Evolutionary conservation across 1,140 invertebrate species (phyloP).

Genomic region (Cyclina sinensis): DNA sequence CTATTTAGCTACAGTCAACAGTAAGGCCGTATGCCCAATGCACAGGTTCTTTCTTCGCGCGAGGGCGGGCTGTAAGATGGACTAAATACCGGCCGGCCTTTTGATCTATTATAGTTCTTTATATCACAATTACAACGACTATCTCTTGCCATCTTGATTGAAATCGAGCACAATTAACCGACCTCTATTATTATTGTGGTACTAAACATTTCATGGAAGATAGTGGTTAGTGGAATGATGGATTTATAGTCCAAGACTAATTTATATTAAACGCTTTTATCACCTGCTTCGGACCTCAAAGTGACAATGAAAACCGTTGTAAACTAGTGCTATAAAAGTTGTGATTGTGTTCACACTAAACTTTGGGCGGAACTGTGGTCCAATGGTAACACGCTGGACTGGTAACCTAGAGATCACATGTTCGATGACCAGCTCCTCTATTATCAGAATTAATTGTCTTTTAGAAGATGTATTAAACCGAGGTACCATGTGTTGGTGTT

Average conservation of each 20-base stretch:
- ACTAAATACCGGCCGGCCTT: not conserved
- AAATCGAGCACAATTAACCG: not conserved
- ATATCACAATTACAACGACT: slow-evolving; percentile 20
- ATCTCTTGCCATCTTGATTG: slow-evolving; percentile 17
- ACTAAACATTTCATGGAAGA: slow-evolving; percentile 16
- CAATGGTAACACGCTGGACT: too few relatives aligned
- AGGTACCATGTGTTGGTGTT: too few relatives aligned
- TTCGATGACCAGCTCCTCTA: too few relatives aligned
- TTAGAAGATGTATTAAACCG: too few relatives aligned
- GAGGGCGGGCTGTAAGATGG: not conserved
- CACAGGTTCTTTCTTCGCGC: not conserved
- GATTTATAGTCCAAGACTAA: slow-evolving; percentile 40
- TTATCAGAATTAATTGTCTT: too few relatives aligned
- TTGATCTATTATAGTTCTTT: slow-evolving; percentile 46
- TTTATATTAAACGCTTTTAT: slow-evolving; percentile 41
- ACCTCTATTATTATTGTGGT: slow-evolving; percentile 26
- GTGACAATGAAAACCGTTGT: slow-evolving; percentile 6
- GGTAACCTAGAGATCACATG: too few relatives aligned
- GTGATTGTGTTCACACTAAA: too few relatives aligned
- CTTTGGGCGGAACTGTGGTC: too few relatives aligned
- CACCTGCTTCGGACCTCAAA: not conserved
- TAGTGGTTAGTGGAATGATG: not conserved
- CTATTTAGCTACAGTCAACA: not conserved
- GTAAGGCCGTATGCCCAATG: not conserved
- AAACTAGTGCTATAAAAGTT: not conserved